Evolutionary conservation across 2,888 invertebrate genomes (phyloP).

Genomic region (Ernsta delagoae): DNA sequence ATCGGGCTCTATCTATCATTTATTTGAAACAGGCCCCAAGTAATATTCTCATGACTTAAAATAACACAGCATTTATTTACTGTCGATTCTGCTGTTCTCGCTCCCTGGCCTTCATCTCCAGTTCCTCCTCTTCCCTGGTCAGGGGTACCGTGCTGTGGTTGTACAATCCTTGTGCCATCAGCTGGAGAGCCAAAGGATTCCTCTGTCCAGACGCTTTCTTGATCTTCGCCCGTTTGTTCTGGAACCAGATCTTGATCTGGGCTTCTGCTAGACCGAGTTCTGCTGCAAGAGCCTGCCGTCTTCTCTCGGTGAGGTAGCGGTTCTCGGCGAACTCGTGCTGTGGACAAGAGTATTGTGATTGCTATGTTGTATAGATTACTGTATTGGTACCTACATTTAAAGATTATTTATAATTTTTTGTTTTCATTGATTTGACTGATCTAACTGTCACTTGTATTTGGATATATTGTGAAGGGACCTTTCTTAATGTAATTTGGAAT

Average conservation of each 20-base stretch:
- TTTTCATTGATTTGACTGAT: no score
- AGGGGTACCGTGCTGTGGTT: slow-evolving; percentile 87
- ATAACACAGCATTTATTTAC: neutral
- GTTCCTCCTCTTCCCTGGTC: slow-evolving; percentile 57
- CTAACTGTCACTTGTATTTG: no score
- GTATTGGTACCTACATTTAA: no score
- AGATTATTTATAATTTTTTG: no score
- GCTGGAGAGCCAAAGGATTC: slow-evolving; percentile 93
- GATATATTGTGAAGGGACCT: no score
- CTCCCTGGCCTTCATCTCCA: slow-evolving; percentile 50
- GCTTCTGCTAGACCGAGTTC: slow-evolving; percentile 97
- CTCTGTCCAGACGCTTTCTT: slow-evolving; percentile 93
- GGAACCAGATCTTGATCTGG: slow-evolving; percentile 99
- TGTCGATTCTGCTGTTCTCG: slow-evolving; percentile 58
- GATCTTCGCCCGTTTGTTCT: slow-evolving; percentile 98
- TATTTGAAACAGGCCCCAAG: no score
- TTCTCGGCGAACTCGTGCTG: slow-evolving; percentile 96
- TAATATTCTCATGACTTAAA: no score
- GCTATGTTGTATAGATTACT: no score
- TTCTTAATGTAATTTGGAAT: no score
- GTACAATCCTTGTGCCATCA: slow-evolving; percentile 97
- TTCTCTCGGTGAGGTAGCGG: slow-evolving; percentile 95
- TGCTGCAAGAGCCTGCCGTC: slow-evolving; percentile 94
- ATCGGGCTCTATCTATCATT: no score
- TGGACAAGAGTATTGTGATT: slow-evolving; percentile 91